These are phyloP conservation scores for Dromiciops gliroides DNA, from an alignment of 2,113 vertebrate genomes.

Conservation along the genomic window DNA sequence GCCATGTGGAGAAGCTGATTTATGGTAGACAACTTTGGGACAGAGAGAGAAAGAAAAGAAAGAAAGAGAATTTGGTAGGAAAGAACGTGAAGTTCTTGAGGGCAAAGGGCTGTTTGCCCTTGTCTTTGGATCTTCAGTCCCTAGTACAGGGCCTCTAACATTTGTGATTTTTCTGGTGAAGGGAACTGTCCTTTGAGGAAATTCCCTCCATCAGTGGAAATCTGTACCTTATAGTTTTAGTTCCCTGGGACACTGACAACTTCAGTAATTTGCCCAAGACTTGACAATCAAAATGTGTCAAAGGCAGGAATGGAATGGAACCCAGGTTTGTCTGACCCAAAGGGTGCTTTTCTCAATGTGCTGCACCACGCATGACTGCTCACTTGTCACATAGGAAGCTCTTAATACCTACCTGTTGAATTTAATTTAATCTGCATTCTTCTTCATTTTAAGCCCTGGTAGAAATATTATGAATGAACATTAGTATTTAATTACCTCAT, in stretches of 20 bases:
- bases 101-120: not conserved
- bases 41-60: not conserved
- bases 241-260: not conserved
- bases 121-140: not conserved
- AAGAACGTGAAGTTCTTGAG: not conserved
- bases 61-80: not conserved
- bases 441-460: not conserved
- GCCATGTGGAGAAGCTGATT: not conserved
- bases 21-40: not conserved
- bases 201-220: not conserved
- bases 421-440: not conserved
- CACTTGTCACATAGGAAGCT: not conserved
- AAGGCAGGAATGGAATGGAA: not conserved
- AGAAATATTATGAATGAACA: not conserved
- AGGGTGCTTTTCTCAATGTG: not conserved
- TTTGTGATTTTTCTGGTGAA: not conserved
- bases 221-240: not conserved
- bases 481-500: not conserved
- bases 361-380: not conserved
- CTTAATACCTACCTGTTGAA: not conserved
- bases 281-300: not conserved
- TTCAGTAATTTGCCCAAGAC: not conserved
- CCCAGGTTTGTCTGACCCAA: not conserved
- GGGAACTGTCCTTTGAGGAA: not conserved
- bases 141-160: not conserved